Evolutionary conservation across 2,113 vertebrate genomes (phyloP).

Genomic region (Tetrao urogallus): DNA sequence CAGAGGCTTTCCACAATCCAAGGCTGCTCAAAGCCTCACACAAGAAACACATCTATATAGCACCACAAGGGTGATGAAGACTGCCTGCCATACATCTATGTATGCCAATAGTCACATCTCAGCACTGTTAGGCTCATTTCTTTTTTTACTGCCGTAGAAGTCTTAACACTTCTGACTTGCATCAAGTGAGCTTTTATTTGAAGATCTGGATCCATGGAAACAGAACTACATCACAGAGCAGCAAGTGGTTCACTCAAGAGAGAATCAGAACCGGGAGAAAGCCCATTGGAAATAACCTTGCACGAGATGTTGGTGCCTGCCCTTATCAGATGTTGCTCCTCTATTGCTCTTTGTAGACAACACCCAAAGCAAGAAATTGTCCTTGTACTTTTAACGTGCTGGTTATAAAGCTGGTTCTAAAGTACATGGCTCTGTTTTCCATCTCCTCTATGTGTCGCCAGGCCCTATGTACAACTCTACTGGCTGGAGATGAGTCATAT

Average conservation of each 20-base stretch:
- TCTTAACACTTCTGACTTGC: background rate
- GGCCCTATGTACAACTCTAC: background rate
- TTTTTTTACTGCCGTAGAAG: background rate
- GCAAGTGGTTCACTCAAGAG: background rate
- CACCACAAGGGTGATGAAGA: background rate
- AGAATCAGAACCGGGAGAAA: background rate
- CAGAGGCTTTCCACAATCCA: background rate
- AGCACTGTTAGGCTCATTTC: background rate
- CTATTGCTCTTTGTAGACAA: background rate
- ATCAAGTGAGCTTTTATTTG: constrained; percentile 3
- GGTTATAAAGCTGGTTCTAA: background rate
- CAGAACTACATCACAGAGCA: rapidly evolving
- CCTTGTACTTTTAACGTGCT: background rate
- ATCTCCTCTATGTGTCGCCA: background rate
- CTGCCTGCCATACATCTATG: background rate
- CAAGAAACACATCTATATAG: background rate
- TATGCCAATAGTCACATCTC: background rate
- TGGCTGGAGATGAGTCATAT: background rate
- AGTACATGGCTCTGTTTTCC: background rate
- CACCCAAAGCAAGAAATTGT: background rate
- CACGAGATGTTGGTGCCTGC: background rate
- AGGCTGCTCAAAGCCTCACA: background rate
- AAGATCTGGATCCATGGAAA: background rate
- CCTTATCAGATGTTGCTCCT: background rate
- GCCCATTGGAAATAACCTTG: background rate